Evolutionary conservation across 2,888 invertebrate species (phyloP).

Genomic region (Coelinius sp.): DNA sequence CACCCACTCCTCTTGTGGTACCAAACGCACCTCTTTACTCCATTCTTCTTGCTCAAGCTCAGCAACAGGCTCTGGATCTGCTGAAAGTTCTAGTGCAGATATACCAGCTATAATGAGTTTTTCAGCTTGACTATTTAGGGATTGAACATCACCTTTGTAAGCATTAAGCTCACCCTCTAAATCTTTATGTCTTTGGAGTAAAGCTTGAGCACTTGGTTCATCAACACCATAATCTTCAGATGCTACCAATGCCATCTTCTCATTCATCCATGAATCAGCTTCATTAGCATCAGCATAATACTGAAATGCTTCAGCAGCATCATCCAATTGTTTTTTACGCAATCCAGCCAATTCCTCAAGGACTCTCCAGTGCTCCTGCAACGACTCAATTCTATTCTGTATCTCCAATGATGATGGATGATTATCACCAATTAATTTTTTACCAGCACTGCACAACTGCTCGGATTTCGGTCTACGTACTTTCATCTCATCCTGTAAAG

Average conservation of each 20-base stretch:
- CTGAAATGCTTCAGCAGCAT: slow-evolving; percentile 93
- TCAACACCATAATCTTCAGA: slow-evolving; percentile 94
- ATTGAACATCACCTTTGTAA: slow-evolving; percentile 87
- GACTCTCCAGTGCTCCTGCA: slow-evolving; percentile 90
- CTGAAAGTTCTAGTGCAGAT: slow-evolving; percentile 75
- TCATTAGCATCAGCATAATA: slow-evolving; percentile 98
- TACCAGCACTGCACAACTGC: slow-evolving; percentile 81
- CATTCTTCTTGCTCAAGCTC: slow-evolving; percentile 70
- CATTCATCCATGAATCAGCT: slow-evolving; percentile 97
- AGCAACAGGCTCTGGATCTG: slow-evolving; percentile 63
- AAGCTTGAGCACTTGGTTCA: slow-evolving; percentile 90
- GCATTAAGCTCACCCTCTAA: slow-evolving; percentile 91
- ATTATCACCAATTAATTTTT: slow-evolving; percentile 82
- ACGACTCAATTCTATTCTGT: slow-evolving; percentile 82
- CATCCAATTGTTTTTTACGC: slow-evolving; percentile 83
- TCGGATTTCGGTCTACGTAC: slow-evolving; percentile 81
- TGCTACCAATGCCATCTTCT: slow-evolving; percentile 91
- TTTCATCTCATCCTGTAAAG: slow-evolving; percentile 89
- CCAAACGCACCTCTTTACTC: slow-evolving; percentile 82
- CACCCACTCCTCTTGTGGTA: slow-evolving; percentile 94
- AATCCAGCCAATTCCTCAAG: slow-evolving; percentile 86
- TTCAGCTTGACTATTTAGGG: slow-evolving; percentile 85
- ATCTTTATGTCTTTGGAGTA: slow-evolving; percentile 88
- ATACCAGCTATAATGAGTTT: slow-evolving; percentile 84
- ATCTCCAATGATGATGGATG: slow-evolving; percentile 89